Evolutionary conservation across 2,113 vertebrate species (phyloP).

Genomic region (Anseranas semipalmata): DNA sequence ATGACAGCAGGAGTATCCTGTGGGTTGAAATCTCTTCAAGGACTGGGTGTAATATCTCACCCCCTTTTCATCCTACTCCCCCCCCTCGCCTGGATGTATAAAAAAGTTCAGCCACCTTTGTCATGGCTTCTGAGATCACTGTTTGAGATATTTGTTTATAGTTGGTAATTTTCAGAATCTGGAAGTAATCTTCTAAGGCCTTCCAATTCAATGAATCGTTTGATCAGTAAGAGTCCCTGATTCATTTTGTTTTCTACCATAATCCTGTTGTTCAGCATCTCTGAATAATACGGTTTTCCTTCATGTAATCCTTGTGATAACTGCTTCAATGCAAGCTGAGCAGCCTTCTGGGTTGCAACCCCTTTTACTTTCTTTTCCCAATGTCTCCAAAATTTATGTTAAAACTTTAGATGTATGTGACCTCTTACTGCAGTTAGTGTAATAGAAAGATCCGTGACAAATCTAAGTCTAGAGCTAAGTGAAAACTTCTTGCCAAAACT

Average conservation of each 20-base stretch:
- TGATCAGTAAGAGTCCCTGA: background rate
- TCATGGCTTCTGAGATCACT: background rate
- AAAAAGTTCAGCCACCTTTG: background rate
- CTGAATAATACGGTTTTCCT: background rate
- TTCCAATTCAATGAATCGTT: background rate
- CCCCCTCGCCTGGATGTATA: background rate
- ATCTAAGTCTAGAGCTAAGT: background rate
- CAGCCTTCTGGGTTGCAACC: accelerated
- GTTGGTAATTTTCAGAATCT: background rate
- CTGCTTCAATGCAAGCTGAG: background rate
- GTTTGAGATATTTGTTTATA: background rate
- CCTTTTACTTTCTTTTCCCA: background rate
- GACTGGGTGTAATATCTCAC: conserved; percentile 27
- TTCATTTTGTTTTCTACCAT: background rate
- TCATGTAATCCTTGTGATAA: background rate
- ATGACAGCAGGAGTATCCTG: conserved; percentile 2
- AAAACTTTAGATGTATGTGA: background rate
- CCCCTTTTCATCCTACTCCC: background rate
- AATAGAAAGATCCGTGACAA: background rate
- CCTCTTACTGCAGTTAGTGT: background rate
- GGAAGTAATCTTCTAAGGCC: background rate
- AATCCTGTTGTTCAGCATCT: background rate
- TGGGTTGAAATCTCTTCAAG: conserved; percentile 31
- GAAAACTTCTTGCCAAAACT: background rate
- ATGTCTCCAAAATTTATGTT: background rate